phyloP scores from a whole-genome alignment of 2,888 invertebrate genomes.

The Hemistola chrysoprasaria region DNA sequence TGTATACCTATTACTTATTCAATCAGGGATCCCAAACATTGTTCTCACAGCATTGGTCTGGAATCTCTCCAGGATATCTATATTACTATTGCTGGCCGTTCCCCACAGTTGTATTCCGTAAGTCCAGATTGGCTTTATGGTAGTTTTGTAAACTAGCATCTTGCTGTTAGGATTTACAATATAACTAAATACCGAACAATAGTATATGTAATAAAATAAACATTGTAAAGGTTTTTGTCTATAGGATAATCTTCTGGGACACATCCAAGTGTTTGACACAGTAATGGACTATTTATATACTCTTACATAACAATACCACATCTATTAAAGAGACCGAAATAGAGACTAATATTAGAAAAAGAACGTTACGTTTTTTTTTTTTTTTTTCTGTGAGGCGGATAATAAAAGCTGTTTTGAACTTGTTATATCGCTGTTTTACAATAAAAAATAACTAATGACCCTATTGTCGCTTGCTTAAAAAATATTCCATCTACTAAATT shows the following conservation, averaged over 20 bases:
- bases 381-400: conserved; percentile 7
- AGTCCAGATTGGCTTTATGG: no score
- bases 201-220: conserved; percentile 15
- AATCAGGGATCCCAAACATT: no score
- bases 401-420: conserved; percentile 11
- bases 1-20: no score
- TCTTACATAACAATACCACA: conserved; percentile 28
- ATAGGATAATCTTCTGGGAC: conserved; percentile 43
- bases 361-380: conserved; percentile 12
- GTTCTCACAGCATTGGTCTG: no score
- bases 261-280: conserved; percentile 52
- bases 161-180: no score
- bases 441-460: conserved; percentile 3
- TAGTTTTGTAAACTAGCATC: no score
- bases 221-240: conserved; percentile 38
- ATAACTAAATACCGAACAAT: neutral
- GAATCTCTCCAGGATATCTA: no score
- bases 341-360: conserved; percentile 8
- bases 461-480: conserved; percentile 3
- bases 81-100: no score
- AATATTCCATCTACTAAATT: neutral
- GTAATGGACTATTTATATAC: conserved; percentile 42
- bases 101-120: no score
- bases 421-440: conserved; percentile 5
- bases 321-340: conserved; percentile 4